Conservation (phyloP, 2,113 vertebrate genomes). For the Percina caprodes region DNA sequence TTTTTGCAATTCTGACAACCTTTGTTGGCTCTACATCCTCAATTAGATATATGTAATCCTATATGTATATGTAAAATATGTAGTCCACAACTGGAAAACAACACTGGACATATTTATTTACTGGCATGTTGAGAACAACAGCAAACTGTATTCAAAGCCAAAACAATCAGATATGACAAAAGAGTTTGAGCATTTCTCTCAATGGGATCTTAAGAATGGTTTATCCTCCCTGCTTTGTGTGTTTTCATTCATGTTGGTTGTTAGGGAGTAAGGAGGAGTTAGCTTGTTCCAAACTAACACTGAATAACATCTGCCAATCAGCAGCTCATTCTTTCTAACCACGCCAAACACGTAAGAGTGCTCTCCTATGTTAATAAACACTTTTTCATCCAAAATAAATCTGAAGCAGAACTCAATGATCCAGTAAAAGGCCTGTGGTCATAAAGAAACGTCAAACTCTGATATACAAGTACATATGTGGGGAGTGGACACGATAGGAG, state of each 20-base stretch:
- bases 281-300: constrained; percentile 16
- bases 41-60: not conserved
- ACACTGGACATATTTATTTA: not conserved
- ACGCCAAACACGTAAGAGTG: not conserved
- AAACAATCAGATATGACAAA: constrained; percentile 4
- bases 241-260: constrained; percentile 62
- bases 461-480: not conserved
- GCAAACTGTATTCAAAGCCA: not conserved
- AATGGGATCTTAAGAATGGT: constrained; percentile 37
- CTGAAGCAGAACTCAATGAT: not conserved
- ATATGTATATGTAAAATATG: too few species aligned
- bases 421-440: not conserved
- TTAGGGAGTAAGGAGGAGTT: constrained; percentile 41
- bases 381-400: not conserved
- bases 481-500: constrained; percentile 1
- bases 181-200: constrained; percentile 23
- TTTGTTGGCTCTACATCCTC: not conserved
- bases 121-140: not conserved
- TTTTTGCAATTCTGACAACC: not conserved
- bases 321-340: constrained; percentile 11
- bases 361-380: constrained; percentile 3
- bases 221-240: constrained; percentile 30
- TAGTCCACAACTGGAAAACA: not conserved
- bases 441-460: constrained; percentile 23
- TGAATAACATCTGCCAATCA: constrained; percentile 33